phyloP scores from a whole-genome alignment of 2,888 invertebrate species.

The Perizoma flavofasciatum region DNA sequence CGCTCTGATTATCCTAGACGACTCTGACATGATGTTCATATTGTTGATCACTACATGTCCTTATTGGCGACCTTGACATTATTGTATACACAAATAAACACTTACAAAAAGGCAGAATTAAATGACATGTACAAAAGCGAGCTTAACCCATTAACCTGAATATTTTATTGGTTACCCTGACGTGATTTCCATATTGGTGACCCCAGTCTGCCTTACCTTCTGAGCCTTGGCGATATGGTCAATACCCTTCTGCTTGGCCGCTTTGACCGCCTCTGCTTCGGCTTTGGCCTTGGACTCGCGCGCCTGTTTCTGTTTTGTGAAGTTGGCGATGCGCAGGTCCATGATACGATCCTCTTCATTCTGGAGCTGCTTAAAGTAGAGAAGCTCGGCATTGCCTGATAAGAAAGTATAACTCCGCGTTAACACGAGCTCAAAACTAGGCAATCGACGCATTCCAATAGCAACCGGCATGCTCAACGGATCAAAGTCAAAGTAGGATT shows the following conservation, averaged over 20 bases:
- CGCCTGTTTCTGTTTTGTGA: slow-evolving; percentile 85
- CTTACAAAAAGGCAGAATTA: too few species aligned
- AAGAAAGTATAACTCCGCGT: not conserved
- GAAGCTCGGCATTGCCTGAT: slow-evolving; percentile 84
- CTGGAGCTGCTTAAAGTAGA: slow-evolving; percentile 85
- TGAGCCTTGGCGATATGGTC: slow-evolving; percentile 80
- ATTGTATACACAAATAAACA: too few species aligned
- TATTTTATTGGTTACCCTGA: not conserved
- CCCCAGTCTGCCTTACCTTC: slow-evolving; percentile 58
- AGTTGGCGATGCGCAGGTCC: slow-evolving; percentile 86
- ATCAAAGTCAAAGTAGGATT: too few species aligned
- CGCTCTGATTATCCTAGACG: too few species aligned
- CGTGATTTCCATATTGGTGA: not conserved
- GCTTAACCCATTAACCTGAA: too few species aligned
- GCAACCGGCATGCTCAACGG: too few species aligned
- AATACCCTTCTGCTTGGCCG: slow-evolving; percentile 86
- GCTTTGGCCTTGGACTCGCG: slow-evolving; percentile 83
- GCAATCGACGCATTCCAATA: too few species aligned
- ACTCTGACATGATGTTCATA: too few species aligned
- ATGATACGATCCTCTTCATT: slow-evolving; percentile 86
- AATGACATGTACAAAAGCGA: too few species aligned
- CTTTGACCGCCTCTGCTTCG: slow-evolving; percentile 78
- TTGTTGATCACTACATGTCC: too few species aligned
- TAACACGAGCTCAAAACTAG: not conserved
- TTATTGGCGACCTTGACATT: too few species aligned